Percentiles rank a stretch among this genome's conserved stretches.
Evolutionary conservation across 2,888 invertebrate genomes (phyloP).

Genomic region (Drosophila rubida): DNA sequence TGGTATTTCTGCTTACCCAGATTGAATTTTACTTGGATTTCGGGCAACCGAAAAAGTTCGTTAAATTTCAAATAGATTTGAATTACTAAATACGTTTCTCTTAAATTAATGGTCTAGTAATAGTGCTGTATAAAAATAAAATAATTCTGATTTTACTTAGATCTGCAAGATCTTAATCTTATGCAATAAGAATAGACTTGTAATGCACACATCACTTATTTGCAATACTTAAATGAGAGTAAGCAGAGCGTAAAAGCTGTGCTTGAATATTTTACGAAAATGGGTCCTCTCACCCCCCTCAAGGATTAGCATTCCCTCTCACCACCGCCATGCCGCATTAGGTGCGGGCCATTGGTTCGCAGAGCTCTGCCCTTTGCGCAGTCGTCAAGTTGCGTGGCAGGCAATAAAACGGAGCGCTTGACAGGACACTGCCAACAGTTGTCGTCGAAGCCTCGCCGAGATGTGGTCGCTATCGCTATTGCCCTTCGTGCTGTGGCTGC

Average conservation of each 20-base stretch:
- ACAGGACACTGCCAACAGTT: constrained; percentile 18
- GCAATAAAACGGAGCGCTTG: constrained; percentile 36
- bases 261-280: constrained; percentile 42
- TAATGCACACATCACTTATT: neutral
- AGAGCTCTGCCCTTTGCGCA: constrained; percentile 37
- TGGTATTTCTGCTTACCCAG: too few species aligned
- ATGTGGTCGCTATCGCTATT: constrained; percentile 50
- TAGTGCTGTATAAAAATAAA: too few species aligned
- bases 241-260: constrained; percentile 18
- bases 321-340: constrained; percentile 13
- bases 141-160: too few species aligned
- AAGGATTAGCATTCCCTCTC: neutral
- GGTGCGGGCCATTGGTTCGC: constrained; percentile 36
- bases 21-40: too few species aligned
- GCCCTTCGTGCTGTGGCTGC: constrained; percentile 46
- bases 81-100: too few species aligned
- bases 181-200: constrained; percentile 3
- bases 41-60: too few species aligned
- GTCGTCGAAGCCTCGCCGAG: constrained; percentile 17
- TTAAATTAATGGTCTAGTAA: too few species aligned
- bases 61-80: too few species aligned
- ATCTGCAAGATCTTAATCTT: neutral
- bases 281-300: too few species aligned
- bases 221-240: constrained; percentile 16
- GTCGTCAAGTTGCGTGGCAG: constrained; percentile 17